phyloP scores from a whole-genome alignment of 2,888 invertebrate genomes.

The Prosapia bicincta region DNA sequence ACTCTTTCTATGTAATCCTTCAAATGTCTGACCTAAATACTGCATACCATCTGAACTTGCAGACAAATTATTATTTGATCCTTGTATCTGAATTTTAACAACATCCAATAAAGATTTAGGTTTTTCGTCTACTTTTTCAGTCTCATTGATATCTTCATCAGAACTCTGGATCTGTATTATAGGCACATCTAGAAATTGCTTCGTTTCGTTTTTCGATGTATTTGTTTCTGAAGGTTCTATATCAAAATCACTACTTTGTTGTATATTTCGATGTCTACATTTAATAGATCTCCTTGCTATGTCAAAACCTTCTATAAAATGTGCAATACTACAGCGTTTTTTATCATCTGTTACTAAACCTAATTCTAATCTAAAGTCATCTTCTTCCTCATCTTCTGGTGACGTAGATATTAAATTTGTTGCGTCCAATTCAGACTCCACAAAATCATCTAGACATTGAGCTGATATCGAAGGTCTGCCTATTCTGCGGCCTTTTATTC shows the following conservation, averaged over 20 bases:
- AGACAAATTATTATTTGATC: constrained; percentile 37
- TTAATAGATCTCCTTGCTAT: constrained; percentile 76
- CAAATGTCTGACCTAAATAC: constrained; percentile 2
- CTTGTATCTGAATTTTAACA: constrained; percentile 37
- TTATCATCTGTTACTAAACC: constrained; percentile 29
- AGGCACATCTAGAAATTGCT: constrained; percentile 31
- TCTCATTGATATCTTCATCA: constrained; percentile 36
- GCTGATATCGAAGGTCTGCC: constrained; percentile 1
- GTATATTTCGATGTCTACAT: constrained; percentile 38
- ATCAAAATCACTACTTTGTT: constrained; percentile 29
- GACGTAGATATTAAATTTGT: constrained; percentile 41
- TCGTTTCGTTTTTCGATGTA: constrained; percentile 8
- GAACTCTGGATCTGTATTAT: constrained; percentile 33
- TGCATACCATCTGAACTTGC: background rate
- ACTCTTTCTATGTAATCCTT: constrained; percentile 34
- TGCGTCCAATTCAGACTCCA: constrained; percentile 37
- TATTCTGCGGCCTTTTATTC: constrained; percentile 5
- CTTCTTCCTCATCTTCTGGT: constrained; percentile 41
- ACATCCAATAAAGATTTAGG: constrained; percentile 32
- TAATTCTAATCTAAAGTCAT: constrained; percentile 39
- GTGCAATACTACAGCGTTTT: constrained; percentile 65
- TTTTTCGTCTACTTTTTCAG: constrained; percentile 13
- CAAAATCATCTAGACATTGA: constrained; percentile 22
- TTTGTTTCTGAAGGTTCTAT: constrained; percentile 2
- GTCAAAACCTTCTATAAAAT: constrained; percentile 76